These are phyloP conservation scores for Trachelus tabidus DNA, from an alignment of 2,888 invertebrate species.

Conservation along the genomic window DNA sequence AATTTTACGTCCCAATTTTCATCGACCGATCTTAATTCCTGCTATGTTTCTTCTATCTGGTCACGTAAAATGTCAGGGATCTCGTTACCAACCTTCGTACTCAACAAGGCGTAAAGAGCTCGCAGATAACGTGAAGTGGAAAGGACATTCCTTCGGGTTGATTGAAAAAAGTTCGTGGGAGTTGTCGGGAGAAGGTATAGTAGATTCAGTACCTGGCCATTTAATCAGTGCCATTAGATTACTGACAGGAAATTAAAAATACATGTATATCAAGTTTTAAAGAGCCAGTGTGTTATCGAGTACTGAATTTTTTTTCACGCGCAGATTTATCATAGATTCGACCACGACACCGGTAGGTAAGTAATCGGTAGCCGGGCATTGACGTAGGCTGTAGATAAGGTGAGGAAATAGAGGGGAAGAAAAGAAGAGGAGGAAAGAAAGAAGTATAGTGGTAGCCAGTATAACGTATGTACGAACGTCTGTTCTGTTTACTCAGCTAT, in stretches of 20 bases:
- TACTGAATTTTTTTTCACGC: not conserved
- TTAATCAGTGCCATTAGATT: not conserved
- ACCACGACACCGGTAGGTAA: not conserved
- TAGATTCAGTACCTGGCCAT: not conserved
- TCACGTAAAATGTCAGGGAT: not conserved
- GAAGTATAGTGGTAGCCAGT: not conserved
- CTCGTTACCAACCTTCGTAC: slow-evolving; percentile 26
- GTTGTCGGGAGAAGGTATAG: not conserved
- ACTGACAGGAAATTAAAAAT: not conserved
- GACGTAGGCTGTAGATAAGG: not conserved
- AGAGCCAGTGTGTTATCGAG: not conserved
- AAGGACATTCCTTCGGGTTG: slow-evolving; percentile 52
- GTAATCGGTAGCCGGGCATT: not conserved
- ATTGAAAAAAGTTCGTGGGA: not conserved
- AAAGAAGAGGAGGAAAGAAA: not conserved
- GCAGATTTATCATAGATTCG: not conserved
- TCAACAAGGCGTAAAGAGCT: slow-evolving; percentile 56
- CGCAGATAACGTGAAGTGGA: slow-evolving; percentile 55
- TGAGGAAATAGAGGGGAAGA: not conserved
- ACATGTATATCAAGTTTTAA: not conserved
- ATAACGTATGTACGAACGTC: not conserved
- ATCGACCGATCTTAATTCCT: not conserved
- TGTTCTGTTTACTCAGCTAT: slow-evolving; percentile 47
- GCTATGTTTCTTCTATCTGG: not conserved
- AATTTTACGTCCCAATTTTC: not conserved